Evolutionary conservation across 2,888 invertebrate genomes (phyloP).

Genomic region (Leucozona laternaria): DNA sequence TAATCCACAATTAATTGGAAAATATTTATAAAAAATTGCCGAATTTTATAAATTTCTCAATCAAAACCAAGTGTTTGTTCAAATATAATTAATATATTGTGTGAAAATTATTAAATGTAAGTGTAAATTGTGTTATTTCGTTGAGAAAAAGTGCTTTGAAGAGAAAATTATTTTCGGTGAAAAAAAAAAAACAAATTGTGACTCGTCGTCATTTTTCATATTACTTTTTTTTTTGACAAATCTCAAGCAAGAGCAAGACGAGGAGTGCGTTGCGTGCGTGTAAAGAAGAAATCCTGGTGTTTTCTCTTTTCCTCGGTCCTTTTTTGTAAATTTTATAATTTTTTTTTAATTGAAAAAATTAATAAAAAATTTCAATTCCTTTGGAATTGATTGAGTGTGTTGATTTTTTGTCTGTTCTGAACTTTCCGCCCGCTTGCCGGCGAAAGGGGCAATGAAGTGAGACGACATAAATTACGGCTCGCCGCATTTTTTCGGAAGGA

Average conservation of each 20-base stretch:
- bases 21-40: conserved; percentile 40
- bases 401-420: background rate
- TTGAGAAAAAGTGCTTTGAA: conserved; percentile 2
- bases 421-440: conserved; percentile 41
- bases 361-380: background rate
- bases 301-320: conserved; percentile 46
- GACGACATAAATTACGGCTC: conserved; percentile 15
- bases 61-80: background rate
- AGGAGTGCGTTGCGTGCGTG: conserved; percentile 64
- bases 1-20: conserved; percentile 41
- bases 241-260: conserved; percentile 63
- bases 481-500: conserved; percentile 22
- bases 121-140: conserved; percentile 11
- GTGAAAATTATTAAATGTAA: background rate
- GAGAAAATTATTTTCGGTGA: background rate
- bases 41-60: conserved; percentile 4
- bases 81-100: conserved; percentile 7
- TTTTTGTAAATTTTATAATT: conserved; percentile 26
- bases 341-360: conserved; percentile 27
- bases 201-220: conserved; percentile 62
- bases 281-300: conserved; percentile 21
- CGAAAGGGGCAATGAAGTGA: conserved; percentile 52
- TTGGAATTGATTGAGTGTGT: background rate
- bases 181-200: conserved; percentile 45
- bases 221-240: conserved; percentile 62